Percentiles rank a stretch among this genome's conserved stretches.
phyloP scores from a whole-genome alignment of 2,113 vertebrate genomes.

The Apus apus region DNA sequence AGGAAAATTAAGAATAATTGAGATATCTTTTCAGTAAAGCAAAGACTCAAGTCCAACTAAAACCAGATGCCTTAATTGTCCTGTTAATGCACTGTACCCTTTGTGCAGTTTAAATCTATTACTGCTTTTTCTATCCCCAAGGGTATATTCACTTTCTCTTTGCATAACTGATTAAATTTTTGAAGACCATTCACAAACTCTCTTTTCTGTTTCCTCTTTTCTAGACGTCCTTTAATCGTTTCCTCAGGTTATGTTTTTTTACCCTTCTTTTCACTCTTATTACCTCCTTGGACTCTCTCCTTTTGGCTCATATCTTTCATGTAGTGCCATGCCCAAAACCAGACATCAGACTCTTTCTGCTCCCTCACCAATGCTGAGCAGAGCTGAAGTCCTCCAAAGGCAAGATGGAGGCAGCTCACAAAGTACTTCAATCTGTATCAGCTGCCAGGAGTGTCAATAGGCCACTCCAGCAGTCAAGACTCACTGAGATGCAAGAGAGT shows the following conservation, averaged over 20 bases:
- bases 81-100: background rate
- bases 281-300: background rate
- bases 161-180: background rate
- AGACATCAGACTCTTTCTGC: background rate
- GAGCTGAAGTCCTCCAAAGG: background rate
- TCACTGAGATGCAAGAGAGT: conserved; percentile 9
- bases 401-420: background rate
- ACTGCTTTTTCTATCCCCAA: background rate
- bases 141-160: background rate
- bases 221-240: background rate
- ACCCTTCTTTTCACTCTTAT: background rate
- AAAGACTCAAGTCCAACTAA: background rate
- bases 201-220: background rate
- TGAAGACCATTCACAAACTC: background rate
- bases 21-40: background rate
- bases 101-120: background rate
- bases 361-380: background rate
- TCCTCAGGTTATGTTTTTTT: background rate
- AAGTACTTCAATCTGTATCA: conserved; percentile 17
- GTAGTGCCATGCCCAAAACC: conserved; percentile 4
- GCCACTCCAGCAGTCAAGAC: conserved; percentile 44
- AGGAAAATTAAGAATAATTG: background rate
- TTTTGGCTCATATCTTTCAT: background rate
- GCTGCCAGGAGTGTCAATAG: conserved; percentile 15
- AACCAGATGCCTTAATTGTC: background rate